Evolutionary conservation across 2,888 invertebrate species (phyloP), one percentile per base, ranked within the genome.

Genomic region (Pegoplata infirma): DNA sequence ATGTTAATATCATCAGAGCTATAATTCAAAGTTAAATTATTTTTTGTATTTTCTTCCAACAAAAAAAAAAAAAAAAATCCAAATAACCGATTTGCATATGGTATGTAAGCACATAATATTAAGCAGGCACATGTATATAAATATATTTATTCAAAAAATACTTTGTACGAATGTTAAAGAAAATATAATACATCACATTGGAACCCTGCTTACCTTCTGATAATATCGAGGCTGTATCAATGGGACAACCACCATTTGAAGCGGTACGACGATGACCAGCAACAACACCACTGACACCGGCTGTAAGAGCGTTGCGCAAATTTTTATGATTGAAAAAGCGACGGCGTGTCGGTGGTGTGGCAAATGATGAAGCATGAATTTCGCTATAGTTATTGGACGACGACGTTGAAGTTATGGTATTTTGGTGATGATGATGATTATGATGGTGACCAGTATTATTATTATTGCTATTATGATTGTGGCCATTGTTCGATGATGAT

Each of bases 301-400:
- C 49, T 2, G 92, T 92, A 85, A 95, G 94, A n/a, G 95, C 94
- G 88, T 94, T 95, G 79, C 95, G 91, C 78, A 96, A 90, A 25
- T 93, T 94, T 88, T 95, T 95, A 8, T 96, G 94, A 84, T 95
- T 95, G 53, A 95, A 92, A 90, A 96, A 95, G 90, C 96, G 88
- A 90, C 94, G 93, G 88, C 94, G 93, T 83, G 95, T 92, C 80
- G 91, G 91, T 53, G 96, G 96, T 58, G 96, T 96, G 53, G 96
- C 95, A 86, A 95, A 96, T 91, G 94, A 94, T 79, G 83, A 81
- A 59, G 83, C 91, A 91, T 86, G 84, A 88, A 90, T 92, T 89
- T 91, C 90, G 81, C 86, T 81, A 66, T 86, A 87, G 80, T 84
- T 83, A 73, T 85, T 84, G 10, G 55, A 25, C 25, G 61, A 55